Base-by-base conservation (phyloP, 2,797 vertebrate species). In the Arctocebus calabarensis region DNA sequence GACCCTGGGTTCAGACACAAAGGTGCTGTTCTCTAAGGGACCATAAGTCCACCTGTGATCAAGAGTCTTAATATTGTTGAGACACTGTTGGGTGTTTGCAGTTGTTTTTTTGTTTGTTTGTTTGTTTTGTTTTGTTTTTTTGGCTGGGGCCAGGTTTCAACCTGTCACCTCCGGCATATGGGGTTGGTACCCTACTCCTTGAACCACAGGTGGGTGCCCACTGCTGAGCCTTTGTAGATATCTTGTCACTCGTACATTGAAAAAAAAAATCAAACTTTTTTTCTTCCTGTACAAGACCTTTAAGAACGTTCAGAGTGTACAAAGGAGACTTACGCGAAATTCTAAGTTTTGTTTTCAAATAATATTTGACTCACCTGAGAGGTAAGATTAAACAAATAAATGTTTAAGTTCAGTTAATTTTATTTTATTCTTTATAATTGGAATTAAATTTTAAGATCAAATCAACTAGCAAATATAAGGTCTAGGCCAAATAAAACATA, bases 341-440 rank as follows among this genome's bases (percentile, higher is more conserved):
- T 78, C 20, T 27, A 57, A 89, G 25, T 29, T 25, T 20, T 14
- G 17, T 27, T 81, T 71, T 43, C 34, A 94, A 82, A 71, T 81
- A 84, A 40, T n/a, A 82, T 37, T 84, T 45, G 9, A 73, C 20
- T 45, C 62, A 57, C 34, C 34, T 55, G 71, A 70, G 6, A 64
- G 7, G 14, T 16, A 74, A 83, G 71, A 78, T 48, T 77, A 87
- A 94, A 87, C 55, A 90, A 90, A 61, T 52, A 71, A 16, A n/a
- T 66, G 1, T 34, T 92, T 61, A 20, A 88, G 43, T 81, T 70
- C 25, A 70, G 1, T 11, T 59, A 11, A 77, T 74, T 83, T 75
- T 70, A 84, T 62, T 59, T 77, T 88, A 20, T 85, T 87, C 22
- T 77, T 81, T 61, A 75, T 85, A 92, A 90, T 70, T 37, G 40